Conservation (phyloP, 2,113 vertebrate species). For the Passer domesticus region DNA sequence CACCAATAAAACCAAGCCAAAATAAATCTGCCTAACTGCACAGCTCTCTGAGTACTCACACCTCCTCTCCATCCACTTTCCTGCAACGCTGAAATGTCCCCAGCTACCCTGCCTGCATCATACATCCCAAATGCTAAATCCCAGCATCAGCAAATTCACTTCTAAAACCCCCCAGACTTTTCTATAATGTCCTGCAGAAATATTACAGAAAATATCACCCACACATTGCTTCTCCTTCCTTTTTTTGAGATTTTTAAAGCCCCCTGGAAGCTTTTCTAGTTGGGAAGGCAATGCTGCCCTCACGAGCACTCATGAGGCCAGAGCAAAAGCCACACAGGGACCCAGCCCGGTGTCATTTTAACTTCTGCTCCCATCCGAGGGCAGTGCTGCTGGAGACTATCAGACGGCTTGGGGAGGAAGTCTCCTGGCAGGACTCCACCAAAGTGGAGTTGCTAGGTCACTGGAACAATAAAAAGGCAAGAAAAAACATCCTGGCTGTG, state of each 20-base stretch:
- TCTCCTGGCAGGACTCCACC: slow-evolving; percentile 73
- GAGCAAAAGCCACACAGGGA: neutral
- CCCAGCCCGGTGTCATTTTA: neutral
- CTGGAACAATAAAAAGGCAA: slow-evolving; percentile 81
- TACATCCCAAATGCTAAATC: neutral
- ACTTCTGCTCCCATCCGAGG: slow-evolving; percentile 39
- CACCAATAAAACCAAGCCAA: neutral
- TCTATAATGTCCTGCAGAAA: neutral
- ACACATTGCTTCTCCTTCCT: fast-evolving
- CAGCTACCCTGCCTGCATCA: neutral
- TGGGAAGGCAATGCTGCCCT: fast-evolving
- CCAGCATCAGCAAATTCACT: neutral
- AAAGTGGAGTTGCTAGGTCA: slow-evolving; percentile 79
- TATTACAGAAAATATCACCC: neutral
- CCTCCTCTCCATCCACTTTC: neutral
- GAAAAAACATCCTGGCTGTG: slow-evolving; percentile 83
- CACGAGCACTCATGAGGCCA: neutral
- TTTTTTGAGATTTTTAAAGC: neutral
- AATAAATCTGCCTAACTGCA: neutral
- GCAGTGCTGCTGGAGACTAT: slow-evolving; percentile 64
- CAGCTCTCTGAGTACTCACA: neutral
- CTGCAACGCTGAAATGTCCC: fast-evolving
- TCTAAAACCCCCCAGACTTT: neutral
- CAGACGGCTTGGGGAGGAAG: slow-evolving; percentile 73
- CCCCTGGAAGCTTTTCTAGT: neutral